Conservation (phyloP, 2,888 invertebrate genomes). For the Drosophila algonquin region DNA sequence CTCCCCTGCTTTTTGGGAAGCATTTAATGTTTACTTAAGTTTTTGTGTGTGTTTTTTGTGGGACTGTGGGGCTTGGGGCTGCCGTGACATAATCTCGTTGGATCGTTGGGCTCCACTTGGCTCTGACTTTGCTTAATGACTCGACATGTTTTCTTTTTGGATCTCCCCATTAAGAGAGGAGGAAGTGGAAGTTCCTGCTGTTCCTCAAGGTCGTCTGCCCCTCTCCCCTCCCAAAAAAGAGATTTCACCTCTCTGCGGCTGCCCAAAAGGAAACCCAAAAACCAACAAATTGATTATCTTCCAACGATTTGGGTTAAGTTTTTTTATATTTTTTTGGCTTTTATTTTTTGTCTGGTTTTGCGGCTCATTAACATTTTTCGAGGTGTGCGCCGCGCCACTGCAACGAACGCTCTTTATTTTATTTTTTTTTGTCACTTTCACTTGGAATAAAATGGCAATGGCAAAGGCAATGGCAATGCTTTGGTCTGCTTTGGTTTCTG, state of each 20-base stretch:
- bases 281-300: conserved; percentile 50
- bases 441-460: conserved; percentile 69
- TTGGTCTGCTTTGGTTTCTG: conserved; percentile 24
- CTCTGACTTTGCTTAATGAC: conserved; percentile 55
- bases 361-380: conserved; percentile 75
- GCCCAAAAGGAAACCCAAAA: conserved; percentile 21
- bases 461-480: conserved; percentile 49
- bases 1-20: conserved; percentile 46
- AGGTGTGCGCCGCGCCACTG: conserved; percentile 61
- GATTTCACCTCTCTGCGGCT: conserved; percentile 53
- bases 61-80: conserved; percentile 28
- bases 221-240: neutral
- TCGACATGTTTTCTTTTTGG: conserved; percentile 42
- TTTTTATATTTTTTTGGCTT: conserved; percentile 49
- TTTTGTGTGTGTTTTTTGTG: conserved; percentile 13
- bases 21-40: conserved; percentile 70
- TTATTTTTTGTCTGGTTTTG: conserved; percentile 40
- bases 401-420: conserved; percentile 26
- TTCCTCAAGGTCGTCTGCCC: conserved; percentile 59
- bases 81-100: conserved; percentile 60
- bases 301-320: conserved; percentile 56
- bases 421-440: conserved; percentile 70
- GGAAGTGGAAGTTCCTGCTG: conserved; percentile 27
- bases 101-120: conserved; percentile 38
- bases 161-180: conserved; percentile 5